phyloP scores from a whole-genome alignment of 2,797 vertebrate genomes.

The Cuniculus paca region DNA sequence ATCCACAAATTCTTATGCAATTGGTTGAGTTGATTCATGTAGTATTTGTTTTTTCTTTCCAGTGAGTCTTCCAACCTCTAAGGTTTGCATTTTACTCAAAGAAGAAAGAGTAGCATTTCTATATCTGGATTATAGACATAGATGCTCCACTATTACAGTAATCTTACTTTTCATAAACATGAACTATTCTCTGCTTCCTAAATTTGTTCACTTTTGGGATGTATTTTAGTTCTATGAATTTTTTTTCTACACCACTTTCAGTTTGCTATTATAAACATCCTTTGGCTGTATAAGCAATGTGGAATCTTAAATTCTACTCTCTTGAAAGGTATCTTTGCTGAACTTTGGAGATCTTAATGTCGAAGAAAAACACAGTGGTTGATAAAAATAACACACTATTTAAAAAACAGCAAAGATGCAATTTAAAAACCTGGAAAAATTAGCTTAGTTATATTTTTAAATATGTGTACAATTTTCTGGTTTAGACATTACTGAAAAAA shows the following conservation, averaged over 20 bases:
- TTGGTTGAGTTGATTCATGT: background rate
- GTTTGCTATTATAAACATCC: background rate
- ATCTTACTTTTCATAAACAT: background rate
- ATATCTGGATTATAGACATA: background rate
- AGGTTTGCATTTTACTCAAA: background rate
- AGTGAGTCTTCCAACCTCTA: background rate
- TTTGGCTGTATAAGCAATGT: background rate
- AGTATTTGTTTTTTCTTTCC: background rate
- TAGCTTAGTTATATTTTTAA: conserved; percentile 1
- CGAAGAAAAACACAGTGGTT: conserved; percentile 12
- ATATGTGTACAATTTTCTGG: background rate
- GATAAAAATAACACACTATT: background rate
- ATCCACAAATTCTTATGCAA: background rate
- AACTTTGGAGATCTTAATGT: background rate
- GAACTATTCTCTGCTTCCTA: background rate
- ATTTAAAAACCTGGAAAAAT: background rate
- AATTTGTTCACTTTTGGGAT: conserved; percentile 2
- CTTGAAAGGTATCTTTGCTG: background rate
- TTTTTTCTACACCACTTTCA: background rate
- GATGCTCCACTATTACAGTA: background rate
- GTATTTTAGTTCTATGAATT: background rate
- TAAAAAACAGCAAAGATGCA: background rate
- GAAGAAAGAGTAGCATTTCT: background rate
- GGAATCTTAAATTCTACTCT: background rate
- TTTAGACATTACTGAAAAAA: background rate